Evolutionary conservation across 35 echinoderm and acorn worm genomes (phyloP).

Genomic region (Holothuria glaberrima): DNA sequence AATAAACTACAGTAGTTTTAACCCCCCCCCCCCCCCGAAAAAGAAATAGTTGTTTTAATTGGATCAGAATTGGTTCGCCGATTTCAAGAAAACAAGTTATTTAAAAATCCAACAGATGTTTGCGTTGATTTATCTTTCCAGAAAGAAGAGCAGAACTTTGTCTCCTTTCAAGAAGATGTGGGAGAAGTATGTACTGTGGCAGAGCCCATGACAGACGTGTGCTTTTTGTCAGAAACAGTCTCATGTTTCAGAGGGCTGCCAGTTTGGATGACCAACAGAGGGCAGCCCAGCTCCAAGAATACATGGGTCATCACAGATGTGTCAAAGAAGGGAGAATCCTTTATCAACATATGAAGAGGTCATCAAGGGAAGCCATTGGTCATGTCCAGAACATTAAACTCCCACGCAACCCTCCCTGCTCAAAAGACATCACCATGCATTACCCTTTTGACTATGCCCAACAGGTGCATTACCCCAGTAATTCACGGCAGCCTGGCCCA

Average conservation of each 20-base stretch:
- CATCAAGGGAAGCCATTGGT: slow-evolving; percentile 5
- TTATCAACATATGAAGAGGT: slow-evolving; percentile 30
- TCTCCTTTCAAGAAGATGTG: no score
- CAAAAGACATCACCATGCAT: neutral
- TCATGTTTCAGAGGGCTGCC: neutral
- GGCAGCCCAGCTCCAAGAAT: neutral
- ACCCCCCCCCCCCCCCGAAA: no score
- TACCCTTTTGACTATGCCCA: slow-evolving; percentile 78
- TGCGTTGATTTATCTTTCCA: no score
- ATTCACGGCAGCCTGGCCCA: slow-evolving; percentile 73
- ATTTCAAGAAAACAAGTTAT: no score
- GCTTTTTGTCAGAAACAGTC: slow-evolving; percentile 63
- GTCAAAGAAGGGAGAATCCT: slow-evolving; percentile 50
- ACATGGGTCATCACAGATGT: slow-evolving; percentile 45
- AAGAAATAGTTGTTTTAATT: no score
- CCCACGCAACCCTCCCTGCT: neutral
- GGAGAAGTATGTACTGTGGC: slow-evolving; percentile 28
- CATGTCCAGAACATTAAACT: neutral
- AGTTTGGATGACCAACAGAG: slow-evolving; percentile 6
- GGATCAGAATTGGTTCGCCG: no score
- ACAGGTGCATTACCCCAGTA: slow-evolving; percentile 53
- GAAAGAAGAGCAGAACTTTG: no score
- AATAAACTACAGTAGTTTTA: no score
- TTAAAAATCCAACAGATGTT: no score
- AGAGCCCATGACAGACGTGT: slow-evolving; percentile 55